phyloP scores from a whole-genome alignment of 1,140 invertebrate species.

The Leptinotarsa texana region DNA sequence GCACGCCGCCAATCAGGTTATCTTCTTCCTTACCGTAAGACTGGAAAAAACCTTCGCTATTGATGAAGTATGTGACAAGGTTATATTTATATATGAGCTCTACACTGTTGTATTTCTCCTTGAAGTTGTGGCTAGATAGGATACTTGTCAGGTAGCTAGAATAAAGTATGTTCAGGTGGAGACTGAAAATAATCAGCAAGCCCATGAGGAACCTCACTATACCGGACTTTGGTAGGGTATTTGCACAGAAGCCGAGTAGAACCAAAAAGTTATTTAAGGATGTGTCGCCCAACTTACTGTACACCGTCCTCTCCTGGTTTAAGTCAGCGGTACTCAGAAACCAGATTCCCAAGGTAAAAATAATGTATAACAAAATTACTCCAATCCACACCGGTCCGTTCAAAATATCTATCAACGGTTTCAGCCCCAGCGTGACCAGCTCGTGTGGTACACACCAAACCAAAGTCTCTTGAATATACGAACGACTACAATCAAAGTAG shows the following conservation, averaged over 20 bases:
- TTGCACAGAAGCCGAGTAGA: slow-evolving; percentile 9
- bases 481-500: slow-evolving; percentile 11
- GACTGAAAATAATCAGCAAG: slow-evolving; percentile 17
- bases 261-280: slow-evolving; percentile 14
- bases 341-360: slow-evolving; percentile 10
- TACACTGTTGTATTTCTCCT: slow-evolving; percentile 10
- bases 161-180: slow-evolving; percentile 12
- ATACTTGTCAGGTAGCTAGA: slow-evolving; percentile 21
- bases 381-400: slow-evolving; percentile 9
- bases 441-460: slow-evolving; percentile 22
- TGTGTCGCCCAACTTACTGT: neutral
- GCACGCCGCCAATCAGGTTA: neutral
- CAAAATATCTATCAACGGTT: slow-evolving; percentile 9
- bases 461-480: slow-evolving; percentile 16
- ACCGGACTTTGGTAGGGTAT: neutral
- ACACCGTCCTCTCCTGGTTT: neutral
- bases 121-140: slow-evolving; percentile 12
- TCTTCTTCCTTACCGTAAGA: neutral
- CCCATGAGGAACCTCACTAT: slow-evolving; percentile 11
- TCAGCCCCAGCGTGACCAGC: slow-evolving; percentile 3
- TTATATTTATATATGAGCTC: slow-evolving; percentile 21
- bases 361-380: neutral
- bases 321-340: slow-evolving; percentile 4
- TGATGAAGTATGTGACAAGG: slow-evolving; percentile 16
- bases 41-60: neutral